Conservation (phyloP, 53 echinoderm and acorn worm species). For the Echinometra lucunter region DNA sequence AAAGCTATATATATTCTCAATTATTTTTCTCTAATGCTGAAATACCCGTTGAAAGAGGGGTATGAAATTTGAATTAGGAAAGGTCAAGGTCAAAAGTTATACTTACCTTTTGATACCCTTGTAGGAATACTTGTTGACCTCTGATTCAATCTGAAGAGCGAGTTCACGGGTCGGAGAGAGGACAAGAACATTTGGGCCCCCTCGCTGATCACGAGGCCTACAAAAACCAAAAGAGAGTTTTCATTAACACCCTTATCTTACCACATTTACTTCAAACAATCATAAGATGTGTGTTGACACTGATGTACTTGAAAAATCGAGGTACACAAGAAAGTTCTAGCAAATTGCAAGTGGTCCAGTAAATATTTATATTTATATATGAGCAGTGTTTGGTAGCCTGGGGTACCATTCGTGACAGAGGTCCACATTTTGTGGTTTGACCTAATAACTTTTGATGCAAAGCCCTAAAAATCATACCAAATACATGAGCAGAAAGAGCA, state of each 20-base stretch:
- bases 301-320: too few species aligned
- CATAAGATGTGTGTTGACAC: neutral
- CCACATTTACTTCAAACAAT: neutral
- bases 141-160: slow-evolving; percentile 93
- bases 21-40: too few species aligned
- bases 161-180: slow-evolving; percentile 96
- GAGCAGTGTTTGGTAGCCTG: too few species aligned
- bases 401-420: too few species aligned
- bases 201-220: slow-evolving; percentile 72
- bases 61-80: neutral
- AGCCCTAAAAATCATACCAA: too few species aligned
- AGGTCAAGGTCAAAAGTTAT: slow-evolving; percentile 4
- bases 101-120: slow-evolving; percentile 92
- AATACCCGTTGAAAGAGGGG: neutral
- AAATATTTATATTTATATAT: too few species aligned
- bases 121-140: slow-evolving; percentile 97
- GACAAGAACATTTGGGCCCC: slow-evolving; percentile 92
- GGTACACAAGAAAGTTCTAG: too few species aligned
- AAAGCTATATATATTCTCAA: too few species aligned
- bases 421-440: too few species aligned
- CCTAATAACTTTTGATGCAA: too few species aligned
- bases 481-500: too few species aligned
- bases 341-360: too few species aligned
- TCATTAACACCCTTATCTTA: neutral
- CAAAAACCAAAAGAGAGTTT: neutral